These are phyloP conservation scores for Crotalus viridis DNA, from an alignment of 2,113 vertebrate genomes.

Conservation along the genomic window DNA sequence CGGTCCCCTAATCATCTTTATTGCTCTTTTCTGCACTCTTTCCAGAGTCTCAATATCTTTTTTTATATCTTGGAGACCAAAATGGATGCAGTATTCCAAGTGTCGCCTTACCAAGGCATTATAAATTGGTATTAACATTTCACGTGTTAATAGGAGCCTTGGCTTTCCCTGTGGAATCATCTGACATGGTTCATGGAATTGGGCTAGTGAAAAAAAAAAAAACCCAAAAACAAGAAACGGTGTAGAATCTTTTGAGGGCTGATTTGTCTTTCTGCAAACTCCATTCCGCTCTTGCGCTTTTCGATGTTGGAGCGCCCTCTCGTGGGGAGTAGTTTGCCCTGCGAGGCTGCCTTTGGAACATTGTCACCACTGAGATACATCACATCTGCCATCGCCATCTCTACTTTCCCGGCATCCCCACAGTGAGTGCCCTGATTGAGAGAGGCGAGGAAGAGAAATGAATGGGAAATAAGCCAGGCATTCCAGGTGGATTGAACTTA, in stretches of 20 bases:
- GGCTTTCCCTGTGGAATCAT: background rate
- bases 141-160: background rate
- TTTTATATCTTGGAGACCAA: background rate
- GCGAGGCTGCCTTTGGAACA: background rate
- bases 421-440: background rate
- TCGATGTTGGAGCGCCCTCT: constrained; percentile 58
- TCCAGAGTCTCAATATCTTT: background rate
- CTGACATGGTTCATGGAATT: background rate
- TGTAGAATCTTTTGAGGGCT: background rate
- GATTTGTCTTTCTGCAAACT: background rate
- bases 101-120: background rate
- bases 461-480: too few species aligned
- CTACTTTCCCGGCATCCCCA: background rate
- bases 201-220: background rate
- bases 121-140: background rate
- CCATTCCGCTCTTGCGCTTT: background rate
- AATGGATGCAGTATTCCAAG: background rate
- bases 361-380: background rate
- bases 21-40: background rate
- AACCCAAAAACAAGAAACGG: background rate
- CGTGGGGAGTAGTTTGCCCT: background rate
- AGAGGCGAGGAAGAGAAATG: background rate
- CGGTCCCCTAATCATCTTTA: background rate
- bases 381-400: background rate
- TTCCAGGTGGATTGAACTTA: too few species aligned